These are phyloP conservation scores for Lamprotornis superbus DNA, from an alignment of 2,113 vertebrate genomes.

Conservation along the genomic window DNA sequence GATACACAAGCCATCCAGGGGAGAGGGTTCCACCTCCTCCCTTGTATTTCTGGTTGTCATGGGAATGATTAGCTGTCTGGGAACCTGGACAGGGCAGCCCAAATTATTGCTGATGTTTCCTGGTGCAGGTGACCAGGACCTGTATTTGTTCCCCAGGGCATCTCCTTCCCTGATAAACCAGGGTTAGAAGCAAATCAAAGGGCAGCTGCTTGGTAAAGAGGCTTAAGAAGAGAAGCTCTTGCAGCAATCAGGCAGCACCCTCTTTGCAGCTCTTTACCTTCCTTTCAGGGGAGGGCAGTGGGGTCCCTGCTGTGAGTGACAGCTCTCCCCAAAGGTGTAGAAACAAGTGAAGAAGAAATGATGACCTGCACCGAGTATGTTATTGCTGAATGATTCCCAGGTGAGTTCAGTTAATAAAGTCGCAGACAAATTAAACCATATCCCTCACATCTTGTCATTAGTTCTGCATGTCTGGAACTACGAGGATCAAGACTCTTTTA, in stretches of 20 bases:
- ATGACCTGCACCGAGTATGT: slow-evolving; percentile 21
- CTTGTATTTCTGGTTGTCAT: neutral
- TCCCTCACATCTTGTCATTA: slow-evolving; percentile 44
- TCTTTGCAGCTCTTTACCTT: slow-evolving; percentile 33
- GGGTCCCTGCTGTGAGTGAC: slow-evolving; percentile 50
- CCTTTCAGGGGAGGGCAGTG: neutral
- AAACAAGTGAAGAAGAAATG: slow-evolving; percentile 51
- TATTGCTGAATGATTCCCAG: slow-evolving; percentile 66
- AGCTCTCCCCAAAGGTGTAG: slow-evolving; percentile 43
- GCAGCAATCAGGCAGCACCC: slow-evolving; percentile 4
- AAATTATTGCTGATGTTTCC: neutral
- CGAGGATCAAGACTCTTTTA: neutral
- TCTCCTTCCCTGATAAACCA: neutral
- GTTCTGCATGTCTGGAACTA: slow-evolving; percentile 49
- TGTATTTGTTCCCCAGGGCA: neutral
- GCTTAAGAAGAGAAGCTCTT: neutral
- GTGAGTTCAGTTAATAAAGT: slow-evolving; percentile 63
- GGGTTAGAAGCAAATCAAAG: neutral
- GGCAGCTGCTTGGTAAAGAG: neutral
- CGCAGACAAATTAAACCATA: slow-evolving; percentile 49
- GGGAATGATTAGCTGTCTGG: neutral
- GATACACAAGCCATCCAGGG: neutral
- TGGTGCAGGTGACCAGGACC: neutral
- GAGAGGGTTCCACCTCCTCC: neutral
- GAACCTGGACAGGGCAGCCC: neutral